Evolutionary conservation across 2,888 invertebrate species (phyloP), one percentile per base, ranked within the genome.

Genomic region (Drosophila nr. perissopoda): DNA sequence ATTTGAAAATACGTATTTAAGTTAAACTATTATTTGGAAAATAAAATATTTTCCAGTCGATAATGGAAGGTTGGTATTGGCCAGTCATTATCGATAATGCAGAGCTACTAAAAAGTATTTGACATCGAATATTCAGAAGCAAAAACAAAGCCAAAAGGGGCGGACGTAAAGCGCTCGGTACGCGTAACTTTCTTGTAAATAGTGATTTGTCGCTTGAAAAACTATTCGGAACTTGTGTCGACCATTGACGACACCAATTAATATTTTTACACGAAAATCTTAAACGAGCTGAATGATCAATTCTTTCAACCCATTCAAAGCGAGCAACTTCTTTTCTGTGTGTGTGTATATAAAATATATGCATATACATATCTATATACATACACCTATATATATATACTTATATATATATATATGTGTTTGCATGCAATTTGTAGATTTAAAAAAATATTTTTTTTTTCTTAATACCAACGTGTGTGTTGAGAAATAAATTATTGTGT

Each of bases 121-220:
- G 71, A 76, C 76, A 78, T 80, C 77, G 77, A 79, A 61, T 76
- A 75, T 52, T 59, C 81, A 78, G 76, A 80, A 78, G 62, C 62
- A 78, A 76, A 78, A 80, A 78, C 78, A 80, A 76, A 78, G 81
- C 81, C 78, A 78, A 80, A 76, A 80, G 72, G 81, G 81, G 81
- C 81, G 78, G 76, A 80, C 76, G 78, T 67, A 46, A 68, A 80
- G 64, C 77, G 81, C 76, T 80, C 78, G 78, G 78, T 78, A 78
- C 78, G 76, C 78, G 81, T 80, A 64, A 71, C 67, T 71, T 79
- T 51, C 61, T 78, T 78, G 54, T 72, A 76, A 76, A 76, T 80
- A 56, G 36, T 76, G 49, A 64, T 68, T 46, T 80, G 80, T 63
- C 76, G 57, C 48, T 40, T 58, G 34, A 25, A 65, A 61, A 80